A percentile compares a stretch with the other conserved stretches of the same genome.
Evolutionary conservation across 2,888 invertebrate species (phyloP).

Genomic region (Drosophila demipolita): DNA sequence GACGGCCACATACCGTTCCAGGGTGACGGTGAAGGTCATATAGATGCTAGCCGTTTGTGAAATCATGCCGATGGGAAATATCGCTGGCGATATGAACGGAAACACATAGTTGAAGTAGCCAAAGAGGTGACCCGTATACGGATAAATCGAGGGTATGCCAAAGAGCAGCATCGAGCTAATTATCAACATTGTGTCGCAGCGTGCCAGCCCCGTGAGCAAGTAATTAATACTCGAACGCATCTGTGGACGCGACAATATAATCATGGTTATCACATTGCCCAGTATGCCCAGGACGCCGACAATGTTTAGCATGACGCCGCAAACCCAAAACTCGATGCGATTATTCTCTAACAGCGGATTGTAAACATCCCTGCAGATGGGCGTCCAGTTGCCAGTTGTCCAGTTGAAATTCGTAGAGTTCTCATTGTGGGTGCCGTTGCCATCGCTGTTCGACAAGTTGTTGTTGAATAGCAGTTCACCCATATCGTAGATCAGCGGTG

Average conservation of each 20-base stretch:
- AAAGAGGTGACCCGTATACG: conserved; percentile 91
- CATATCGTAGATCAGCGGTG: conserved; percentile 30
- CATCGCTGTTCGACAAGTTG: conserved; percentile 8
- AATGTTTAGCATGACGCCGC: conserved; percentile 92
- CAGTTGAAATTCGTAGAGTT: conserved; percentile 40
- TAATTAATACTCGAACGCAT: conserved; percentile 99
- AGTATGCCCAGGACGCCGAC: conserved; percentile 93
- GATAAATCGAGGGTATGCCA: conserved; percentile 93
- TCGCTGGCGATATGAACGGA: conserved; percentile 91
- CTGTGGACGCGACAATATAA: conserved; percentile 95
- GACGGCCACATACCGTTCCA: conserved; percentile 97
- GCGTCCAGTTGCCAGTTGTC: conserved; percentile 68
- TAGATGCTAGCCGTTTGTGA: conserved; percentile 98
- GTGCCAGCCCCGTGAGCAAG: conserved; percentile 95
- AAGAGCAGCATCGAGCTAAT: conserved; percentile 94
- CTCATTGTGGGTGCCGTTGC: conserved; percentile 2
- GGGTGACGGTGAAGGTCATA: conserved; percentile 94
- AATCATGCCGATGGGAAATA: conserved; percentile 93
- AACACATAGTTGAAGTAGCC: conserved; percentile 92
- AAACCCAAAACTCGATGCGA: conserved; percentile 92
- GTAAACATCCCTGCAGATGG: conserved; percentile 73
- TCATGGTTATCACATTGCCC: conserved; percentile 95
- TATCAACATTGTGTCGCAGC: conserved; percentile 96
- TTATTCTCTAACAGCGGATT: conserved; percentile 82
- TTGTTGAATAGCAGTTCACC: conserved; percentile 22